These are phyloP conservation scores for Centruroides sculpturatus DNA, from an alignment of 1,140 invertebrate genomes.

Conservation along the genomic window DNA sequence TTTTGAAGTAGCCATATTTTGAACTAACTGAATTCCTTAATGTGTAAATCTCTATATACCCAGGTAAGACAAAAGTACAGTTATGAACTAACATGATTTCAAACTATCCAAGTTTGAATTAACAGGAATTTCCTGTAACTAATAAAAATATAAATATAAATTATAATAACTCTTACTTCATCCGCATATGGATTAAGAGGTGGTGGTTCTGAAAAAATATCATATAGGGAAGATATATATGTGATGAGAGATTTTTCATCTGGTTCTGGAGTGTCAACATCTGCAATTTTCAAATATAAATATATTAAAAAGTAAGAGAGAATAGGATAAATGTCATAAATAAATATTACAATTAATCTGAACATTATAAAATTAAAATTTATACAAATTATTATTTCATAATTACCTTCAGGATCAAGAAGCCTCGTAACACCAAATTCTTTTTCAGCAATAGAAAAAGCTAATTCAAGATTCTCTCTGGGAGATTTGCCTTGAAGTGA, in stretches of 20 bases:
- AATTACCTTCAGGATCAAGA: conserved; percentile 71
- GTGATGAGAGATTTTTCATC: conserved; percentile 99
- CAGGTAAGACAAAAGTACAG: no score
- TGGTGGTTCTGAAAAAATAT: conserved; percentile 86
- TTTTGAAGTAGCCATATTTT: no score
- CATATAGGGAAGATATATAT: conserved; percentile 96
- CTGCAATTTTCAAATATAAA: conserved; percentile 25
- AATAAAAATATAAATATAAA: conserved; percentile 69
- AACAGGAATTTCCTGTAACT: no score
- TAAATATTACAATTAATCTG: no score
- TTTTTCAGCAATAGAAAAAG: conserved; percentile 89
- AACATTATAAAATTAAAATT: no score
- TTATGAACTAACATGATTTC: no score
- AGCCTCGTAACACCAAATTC: conserved; percentile 96
- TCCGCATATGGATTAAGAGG: conserved; percentile 77
- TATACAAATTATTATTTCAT: no score
- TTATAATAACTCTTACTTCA: conserved; percentile 70
- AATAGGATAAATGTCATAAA: no score
- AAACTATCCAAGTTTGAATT: no score
- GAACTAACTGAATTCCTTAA: no score
- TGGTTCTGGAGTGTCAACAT: conserved; percentile 95
- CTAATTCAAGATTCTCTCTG: conserved; percentile 82
- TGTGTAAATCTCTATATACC: no score
- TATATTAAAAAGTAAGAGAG: neutral
- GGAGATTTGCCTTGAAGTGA: conserved; percentile 49